Percentiles rank a stretch among this genome's conserved stretches.
Evolutionary conservation across 2,797 vertebrate species (phyloP).

Genomic region (Rousettus madagascariensis): DNA sequence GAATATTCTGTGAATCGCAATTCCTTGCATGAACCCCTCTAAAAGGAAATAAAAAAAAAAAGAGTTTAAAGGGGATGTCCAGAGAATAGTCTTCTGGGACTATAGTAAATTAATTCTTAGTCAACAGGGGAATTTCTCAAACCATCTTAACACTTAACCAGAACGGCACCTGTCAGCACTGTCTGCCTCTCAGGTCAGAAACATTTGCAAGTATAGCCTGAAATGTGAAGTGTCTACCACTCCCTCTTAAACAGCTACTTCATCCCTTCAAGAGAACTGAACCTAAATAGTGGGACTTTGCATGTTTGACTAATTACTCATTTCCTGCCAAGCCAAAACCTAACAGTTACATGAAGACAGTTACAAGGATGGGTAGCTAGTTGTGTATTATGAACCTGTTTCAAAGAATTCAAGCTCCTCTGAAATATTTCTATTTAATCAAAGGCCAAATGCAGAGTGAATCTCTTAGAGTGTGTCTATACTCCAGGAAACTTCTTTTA

Average conservation of each 20-base stretch:
- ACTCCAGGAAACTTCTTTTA: neutral
- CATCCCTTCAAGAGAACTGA: neutral
- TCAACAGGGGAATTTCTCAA: conserved; percentile 70
- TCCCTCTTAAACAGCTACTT: conserved; percentile 6
- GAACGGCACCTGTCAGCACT: conserved; percentile 27
- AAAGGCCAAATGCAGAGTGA: neutral
- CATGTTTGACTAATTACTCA: conserved; percentile 12
- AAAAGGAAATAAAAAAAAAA: neutral
- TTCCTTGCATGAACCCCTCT: conserved; percentile 35
- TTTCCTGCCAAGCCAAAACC: conserved; percentile 32
- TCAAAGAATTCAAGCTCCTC: neutral
- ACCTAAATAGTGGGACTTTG: neutral
- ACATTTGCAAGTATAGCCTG: neutral
- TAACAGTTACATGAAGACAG: neutral
- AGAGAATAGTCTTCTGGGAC: neutral
- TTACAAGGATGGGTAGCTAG: neutral
- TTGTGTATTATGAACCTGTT: neutral
- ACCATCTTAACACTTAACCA: conserved; percentile 8
- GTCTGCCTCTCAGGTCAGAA: conserved; percentile 28
- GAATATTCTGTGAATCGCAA: conserved; percentile 28
- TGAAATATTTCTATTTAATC: neutral
- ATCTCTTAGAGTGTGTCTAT: neutral
- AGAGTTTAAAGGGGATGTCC: conserved; percentile 72
- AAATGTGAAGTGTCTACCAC: neutral
- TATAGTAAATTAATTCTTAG: conserved; percentile 26